Evolutionary conservation across 1,140 invertebrate genomes (phyloP), one percentile per base, ranked within the genome.

Genomic region (Bombus vancouverensis): DNA sequence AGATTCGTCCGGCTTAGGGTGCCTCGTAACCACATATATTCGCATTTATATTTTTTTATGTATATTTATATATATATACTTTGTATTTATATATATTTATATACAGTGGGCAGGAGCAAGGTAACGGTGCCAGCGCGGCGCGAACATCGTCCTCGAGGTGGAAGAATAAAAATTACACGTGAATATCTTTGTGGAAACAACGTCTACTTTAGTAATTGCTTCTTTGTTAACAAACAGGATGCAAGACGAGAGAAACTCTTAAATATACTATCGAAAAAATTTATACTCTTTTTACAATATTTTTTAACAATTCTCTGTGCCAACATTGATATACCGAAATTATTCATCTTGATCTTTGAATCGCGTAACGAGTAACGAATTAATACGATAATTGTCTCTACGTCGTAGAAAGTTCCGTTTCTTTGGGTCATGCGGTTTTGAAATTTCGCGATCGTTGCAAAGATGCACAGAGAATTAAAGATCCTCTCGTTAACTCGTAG

Each of bases 11-110:
- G 91, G 85, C 91, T 90, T 88, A 89, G 92, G 86, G 90, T 92
- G 89, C 85, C 84, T 92, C 83, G 91, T 87, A 92, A 92, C 91
- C 92, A 94, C 92, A 93, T 88, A 86, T 87, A 89, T 91, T 87
- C 75, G 83, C 87, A 86, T 92, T 90, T 93, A 90, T 93, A 90
- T 93, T 82, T 84, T 88, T 89, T 71, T 88, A 80, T 90, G n/a
- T 89, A 81, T 88, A 83, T 91, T 86, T 90, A 76, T 90, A 76
- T 90, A 87, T 92, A 89, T 92, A 88, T 93, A 91, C 92, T 85
- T 77, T 87, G 81, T 88, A 81, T 93, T 93, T 94, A 93, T 94
- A 93, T 94, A 94, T 95, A 92, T 93, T 93, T 94, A 94, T 94
- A 92, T 93, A 94, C 92, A 93, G 90, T 92, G 91, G 90, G 91